Base-by-base conservation (phyloP, 2,797 vertebrate species). In the Leptatherina wallacei region DNA sequence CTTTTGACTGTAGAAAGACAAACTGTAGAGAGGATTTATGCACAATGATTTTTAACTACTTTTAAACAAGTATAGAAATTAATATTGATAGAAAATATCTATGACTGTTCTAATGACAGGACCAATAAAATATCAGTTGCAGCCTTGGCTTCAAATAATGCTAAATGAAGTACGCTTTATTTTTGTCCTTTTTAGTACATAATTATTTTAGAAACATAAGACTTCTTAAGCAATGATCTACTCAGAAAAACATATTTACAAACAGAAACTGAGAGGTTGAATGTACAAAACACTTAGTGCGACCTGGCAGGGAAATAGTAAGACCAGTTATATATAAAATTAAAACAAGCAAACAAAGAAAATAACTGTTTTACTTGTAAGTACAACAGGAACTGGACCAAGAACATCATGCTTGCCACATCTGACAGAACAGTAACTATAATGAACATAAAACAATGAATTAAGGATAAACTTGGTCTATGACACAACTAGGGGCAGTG, bases 151-250 rank as follows among this genome's bases (percentile, higher is more conserved):
- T 91, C 83, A 91, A 93, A 92, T 92, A 94, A 94, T 89, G 93
- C 94, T 95, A 95, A 94, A 95, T 91, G 93, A 94, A 94, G 90
- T 95, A 95, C 91, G 92, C 91, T 94, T 95, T 94, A 92, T 94
- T 95, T 94, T 94, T 94, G 89, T 92, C 86, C 85, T 92, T 95
- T 95, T 96, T 95, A 96, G 95, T 95, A 95, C 93, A 94, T 92
- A 93, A 85, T 93, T 81, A 92, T 93, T 94, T 95, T 93, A 94
- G 92, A 95, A 95, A 94, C 91, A 92, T 93, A 94, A 93, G 92
- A 94, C 91, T 92, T 94, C 92, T 93, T 87, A 93, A 93, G 90
- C 93, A 95, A 93, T 83, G 51, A 94, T 90, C 94, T 95, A 94
- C 92, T 91, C 87, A 88, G 88, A 91, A 92, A 91, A 94, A 91